A percentile compares a stretch with the other conserved stretches of the same genome.
Conservation (phyloP, 2,113 vertebrate species). For the Oncorhynchus nerka region DNA sequence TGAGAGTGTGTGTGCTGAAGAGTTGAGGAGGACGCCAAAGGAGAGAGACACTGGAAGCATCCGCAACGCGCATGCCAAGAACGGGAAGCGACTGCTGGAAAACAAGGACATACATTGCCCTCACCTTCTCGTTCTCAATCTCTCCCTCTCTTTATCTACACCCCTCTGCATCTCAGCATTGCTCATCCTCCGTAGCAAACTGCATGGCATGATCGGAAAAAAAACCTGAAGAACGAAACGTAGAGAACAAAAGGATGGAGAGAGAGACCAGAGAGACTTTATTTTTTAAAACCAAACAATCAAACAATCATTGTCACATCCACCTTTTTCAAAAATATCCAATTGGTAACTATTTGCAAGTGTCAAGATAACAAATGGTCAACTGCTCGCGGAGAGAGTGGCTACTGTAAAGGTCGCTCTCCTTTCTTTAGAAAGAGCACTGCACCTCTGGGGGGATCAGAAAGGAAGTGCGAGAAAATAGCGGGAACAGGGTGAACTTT, state of each 20-base stretch:
- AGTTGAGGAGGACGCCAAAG: not conserved
- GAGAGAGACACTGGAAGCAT: not conserved
- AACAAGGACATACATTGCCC: conserved; percentile 11
- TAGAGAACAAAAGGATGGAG: conserved; percentile 30
- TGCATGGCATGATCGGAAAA: conserved; percentile 73
- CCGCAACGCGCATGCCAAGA: not conserved
- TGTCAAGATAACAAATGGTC: not conserved
- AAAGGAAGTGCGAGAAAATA: conserved; percentile 35
- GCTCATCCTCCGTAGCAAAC: conserved; percentile 58
- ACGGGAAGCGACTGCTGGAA: too few species aligned
- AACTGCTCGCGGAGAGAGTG: conserved; percentile 1
- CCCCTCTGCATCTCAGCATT: conserved; percentile 48
- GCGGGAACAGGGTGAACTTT: conserved; percentile 41
- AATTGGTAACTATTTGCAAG: not conserved
- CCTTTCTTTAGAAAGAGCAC: conserved; percentile 14
- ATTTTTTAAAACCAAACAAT: not conserved
- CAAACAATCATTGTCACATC: not conserved
- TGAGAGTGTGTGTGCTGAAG: not conserved
- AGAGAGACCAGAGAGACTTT: conserved; percentile 8
- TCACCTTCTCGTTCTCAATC: conserved; percentile 22
- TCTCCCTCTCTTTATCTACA: conserved; percentile 37
- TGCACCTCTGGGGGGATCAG: conserved; percentile 31
- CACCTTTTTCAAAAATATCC: not conserved
- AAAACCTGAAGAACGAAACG: conserved; percentile 34
- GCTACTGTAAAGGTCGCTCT: not conserved